Base-by-base conservation (phyloP, 2,797 vertebrate genomes). In the Kryptolebias ocellatus region DNA sequence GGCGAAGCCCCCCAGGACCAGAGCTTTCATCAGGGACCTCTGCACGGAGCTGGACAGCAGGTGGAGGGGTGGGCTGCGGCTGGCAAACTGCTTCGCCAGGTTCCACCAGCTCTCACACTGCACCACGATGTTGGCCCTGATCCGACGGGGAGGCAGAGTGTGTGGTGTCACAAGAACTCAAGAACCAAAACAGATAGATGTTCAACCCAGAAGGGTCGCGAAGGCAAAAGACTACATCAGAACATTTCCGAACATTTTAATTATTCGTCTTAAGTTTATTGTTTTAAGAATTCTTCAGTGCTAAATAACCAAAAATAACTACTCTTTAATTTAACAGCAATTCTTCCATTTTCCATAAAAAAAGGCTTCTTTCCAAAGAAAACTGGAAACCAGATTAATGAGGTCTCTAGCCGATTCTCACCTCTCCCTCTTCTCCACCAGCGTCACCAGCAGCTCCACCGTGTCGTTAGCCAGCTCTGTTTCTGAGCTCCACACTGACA, bases 41-140 rank as follows among this genome's bases (percentile, higher is more conserved):
- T 99, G 98, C 71, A 99, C 96, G 4, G 96, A 93, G 86, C 97
- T 98, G 84, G 97, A 97, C 85, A 99, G 92, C 90, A 96, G 95
- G 86, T 98, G 95, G 78, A 99, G 94, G 8, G 98, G 98, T 5
- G 98, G 98, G 72, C 94, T 97, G 86, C 97, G 94, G 68, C 93
- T 96, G 72, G 97, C 96, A 85, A 98, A 99, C 87, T 97, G 97
- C 87, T 99, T 99, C 4, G 98, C 98, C 90, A 99, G 92, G 83
- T 94, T 98, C 98, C 98, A 99, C 97, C 97, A 98, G 88, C 96
- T 97, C 91, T 99, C 97, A 89, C 98, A 99, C 72, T 99, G 96
- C 66, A 99, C 96, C 83, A 99, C 97, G 65, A 99, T 94, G 88
- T 98, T 98, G 3, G 98, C 98, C 90, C 98, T 99, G 84, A 37